Percentiles rank a stretch among this genome's conserved stretches.
These are phyloP conservation scores for Dasypogon diadema DNA, from an alignment of 2,888 invertebrate genomes.

Conservation along the genomic window DNA sequence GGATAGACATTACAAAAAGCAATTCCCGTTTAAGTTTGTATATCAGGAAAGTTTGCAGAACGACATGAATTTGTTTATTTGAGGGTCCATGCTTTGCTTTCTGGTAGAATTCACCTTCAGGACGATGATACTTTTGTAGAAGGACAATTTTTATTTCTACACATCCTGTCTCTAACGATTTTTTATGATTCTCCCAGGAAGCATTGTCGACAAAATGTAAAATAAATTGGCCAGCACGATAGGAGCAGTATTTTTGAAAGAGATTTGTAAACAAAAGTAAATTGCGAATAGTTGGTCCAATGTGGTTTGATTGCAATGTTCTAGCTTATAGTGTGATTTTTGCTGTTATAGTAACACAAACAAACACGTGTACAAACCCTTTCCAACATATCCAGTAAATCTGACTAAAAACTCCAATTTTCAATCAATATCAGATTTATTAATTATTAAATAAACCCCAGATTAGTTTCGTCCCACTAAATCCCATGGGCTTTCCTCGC, in stretches of 20 bases:
- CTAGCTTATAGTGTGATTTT: too few species aligned
- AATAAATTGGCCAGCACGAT: background rate
- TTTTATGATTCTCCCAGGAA: slow-evolving; percentile 1
- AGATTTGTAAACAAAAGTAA: background rate
- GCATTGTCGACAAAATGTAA: background rate
- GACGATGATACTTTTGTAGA: background rate
- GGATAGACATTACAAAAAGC: background rate
- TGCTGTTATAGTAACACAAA: too few species aligned
- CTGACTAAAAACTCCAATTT: too few species aligned
- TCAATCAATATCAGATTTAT: too few species aligned
- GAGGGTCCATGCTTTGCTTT: background rate
- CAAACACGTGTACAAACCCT: too few species aligned
- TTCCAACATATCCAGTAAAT: too few species aligned
- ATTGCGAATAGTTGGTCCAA: background rate
- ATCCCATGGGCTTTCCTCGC: too few species aligned
- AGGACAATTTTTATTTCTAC: background rate
- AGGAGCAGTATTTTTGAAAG: background rate
- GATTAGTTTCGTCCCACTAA: too few species aligned
- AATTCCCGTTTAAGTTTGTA: background rate
- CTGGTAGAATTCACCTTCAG: background rate
- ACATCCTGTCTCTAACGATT: background rate
- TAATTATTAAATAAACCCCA: too few species aligned
- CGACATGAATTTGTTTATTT: background rate
- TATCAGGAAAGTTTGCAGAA: background rate
- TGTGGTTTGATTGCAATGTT: background rate